Evolutionary conservation across 92 coral and sea anemone species (phyloP).

Genomic region (Micromussa lordhowensis): DNA sequence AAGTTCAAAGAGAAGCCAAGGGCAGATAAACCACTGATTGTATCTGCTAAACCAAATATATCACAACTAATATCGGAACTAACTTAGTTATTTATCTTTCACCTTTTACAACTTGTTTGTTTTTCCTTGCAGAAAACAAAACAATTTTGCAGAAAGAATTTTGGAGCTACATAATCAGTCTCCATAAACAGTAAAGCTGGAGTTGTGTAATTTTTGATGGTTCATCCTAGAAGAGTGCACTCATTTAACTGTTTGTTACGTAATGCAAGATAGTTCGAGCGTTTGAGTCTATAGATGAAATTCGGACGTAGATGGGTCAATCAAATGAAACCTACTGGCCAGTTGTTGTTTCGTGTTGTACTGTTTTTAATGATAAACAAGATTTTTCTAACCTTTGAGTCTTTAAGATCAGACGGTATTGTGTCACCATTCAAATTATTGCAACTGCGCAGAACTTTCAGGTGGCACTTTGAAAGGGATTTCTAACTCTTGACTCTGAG

Average conservation of each 20-base stretch:
- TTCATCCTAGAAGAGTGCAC: no score
- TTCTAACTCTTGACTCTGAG: no score
- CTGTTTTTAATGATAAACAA: not conserved
- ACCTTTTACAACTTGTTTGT: constrained; percentile 1
- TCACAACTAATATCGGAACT: not conserved
- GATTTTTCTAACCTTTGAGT: no score
- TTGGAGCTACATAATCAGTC: not conserved
- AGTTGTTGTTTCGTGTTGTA: not conserved
- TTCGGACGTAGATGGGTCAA: no score
- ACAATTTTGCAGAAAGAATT: not conserved
- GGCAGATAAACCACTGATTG: not conserved
- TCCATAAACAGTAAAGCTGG: not conserved
- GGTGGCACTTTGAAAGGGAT: not conserved
- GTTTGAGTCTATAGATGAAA: no score
- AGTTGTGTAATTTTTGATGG: not conserved
- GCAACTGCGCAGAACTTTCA: not conserved
- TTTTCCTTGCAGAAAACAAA: constrained; percentile 1
- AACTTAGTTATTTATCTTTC: not conserved
- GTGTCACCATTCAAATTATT: not conserved
- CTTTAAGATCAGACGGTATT: not conserved
- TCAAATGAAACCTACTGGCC: not conserved
- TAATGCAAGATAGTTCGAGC: no score
- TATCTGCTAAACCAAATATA: not conserved
- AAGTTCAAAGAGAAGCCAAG: not conserved
- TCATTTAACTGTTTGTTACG: no score